Evolutionary conservation across 2,797 vertebrate species (phyloP).

Genomic region (Enteromius thamalakanensis): DNA sequence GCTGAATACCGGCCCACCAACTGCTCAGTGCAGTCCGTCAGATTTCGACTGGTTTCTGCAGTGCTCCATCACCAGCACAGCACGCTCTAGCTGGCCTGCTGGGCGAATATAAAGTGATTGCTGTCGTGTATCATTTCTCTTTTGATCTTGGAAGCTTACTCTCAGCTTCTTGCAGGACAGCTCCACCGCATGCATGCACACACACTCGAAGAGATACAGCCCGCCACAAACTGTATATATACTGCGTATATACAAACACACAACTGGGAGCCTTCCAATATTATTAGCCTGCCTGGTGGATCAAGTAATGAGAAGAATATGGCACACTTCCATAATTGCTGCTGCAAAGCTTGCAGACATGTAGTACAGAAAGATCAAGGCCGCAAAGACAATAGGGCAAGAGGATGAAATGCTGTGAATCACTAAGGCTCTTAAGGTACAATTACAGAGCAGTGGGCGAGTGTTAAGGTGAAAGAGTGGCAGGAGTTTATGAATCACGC

Average conservation of each 20-base stretch:
- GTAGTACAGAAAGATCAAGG: constrained; percentile 64
- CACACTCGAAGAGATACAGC: constrained; percentile 56
- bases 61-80: constrained; percentile 52
- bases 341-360: constrained; percentile 64
- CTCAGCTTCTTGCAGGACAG: constrained; percentile 31
- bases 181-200: constrained; percentile 33
- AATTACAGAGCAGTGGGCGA: constrained; percentile 60
- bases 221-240: constrained; percentile 29
- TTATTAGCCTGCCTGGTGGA: constrained; percentile 63
- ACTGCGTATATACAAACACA: constrained; percentile 26
- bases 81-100: constrained; percentile 72
- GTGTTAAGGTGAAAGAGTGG: constrained; percentile 36
- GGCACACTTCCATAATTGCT: constrained; percentile 61
- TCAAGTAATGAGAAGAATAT: constrained; percentile 63
- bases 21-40: constrained; percentile 29
- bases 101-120: constrained; percentile 76
- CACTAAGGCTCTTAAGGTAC: constrained; percentile 47
- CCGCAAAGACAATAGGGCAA: constrained; percentile 54
- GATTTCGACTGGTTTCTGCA: constrained; percentile 54
- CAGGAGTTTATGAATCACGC: constrained; percentile 6
- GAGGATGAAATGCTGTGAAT: constrained; percentile 56
- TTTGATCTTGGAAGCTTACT: constrained; percentile 65
- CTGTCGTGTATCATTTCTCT: constrained; percentile 73
- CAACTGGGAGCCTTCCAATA: constrained; percentile 45
- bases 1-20: constrained; percentile 11